Evolutionary conservation across 2,888 invertebrate species (phyloP).

Genomic region (Phytoseiulus persimilis): DNA sequence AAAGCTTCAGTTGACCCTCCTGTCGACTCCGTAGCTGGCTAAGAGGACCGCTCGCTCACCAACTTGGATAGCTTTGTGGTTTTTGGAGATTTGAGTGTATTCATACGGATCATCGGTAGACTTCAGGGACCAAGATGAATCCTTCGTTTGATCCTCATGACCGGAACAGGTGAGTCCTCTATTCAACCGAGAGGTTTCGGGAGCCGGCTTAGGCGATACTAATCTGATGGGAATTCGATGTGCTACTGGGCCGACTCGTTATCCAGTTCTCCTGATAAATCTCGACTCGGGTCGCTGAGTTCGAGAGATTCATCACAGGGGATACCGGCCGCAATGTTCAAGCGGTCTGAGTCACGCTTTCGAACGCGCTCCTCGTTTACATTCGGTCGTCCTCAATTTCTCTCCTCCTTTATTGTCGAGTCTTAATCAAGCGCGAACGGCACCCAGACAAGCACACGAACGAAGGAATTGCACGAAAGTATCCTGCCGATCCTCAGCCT

Average conservation of each 20-base stretch:
- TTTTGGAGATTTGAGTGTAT: background rate
- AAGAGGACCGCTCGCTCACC: background rate
- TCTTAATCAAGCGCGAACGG: background rate
- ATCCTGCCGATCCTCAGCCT: too few relatives aligned
- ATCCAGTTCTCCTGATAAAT: background rate
- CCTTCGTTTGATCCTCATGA: conserved; percentile 13
- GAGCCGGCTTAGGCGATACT: background rate
- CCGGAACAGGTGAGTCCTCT: conserved; percentile 12
- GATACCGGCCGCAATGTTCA: background rate
- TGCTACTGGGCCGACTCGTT: background rate
- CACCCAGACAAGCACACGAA: background rate
- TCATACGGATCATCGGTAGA: background rate
- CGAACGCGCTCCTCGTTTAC: background rate
- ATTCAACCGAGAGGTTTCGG: background rate
- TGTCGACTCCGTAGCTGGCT: background rate
- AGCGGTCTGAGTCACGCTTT: background rate
- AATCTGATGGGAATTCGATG: background rate
- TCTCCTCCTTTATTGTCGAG: background rate
- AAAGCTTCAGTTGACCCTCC: background rate
- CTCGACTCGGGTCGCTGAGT: background rate
- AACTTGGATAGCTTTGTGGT: background rate
- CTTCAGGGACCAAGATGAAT: background rate
- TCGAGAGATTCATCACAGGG: background rate
- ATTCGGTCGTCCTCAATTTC: background rate
- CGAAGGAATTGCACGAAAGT: background rate